Evolutionary conservation across 1,140 invertebrate species (phyloP).

Genomic region (Atta colombica): DNA sequence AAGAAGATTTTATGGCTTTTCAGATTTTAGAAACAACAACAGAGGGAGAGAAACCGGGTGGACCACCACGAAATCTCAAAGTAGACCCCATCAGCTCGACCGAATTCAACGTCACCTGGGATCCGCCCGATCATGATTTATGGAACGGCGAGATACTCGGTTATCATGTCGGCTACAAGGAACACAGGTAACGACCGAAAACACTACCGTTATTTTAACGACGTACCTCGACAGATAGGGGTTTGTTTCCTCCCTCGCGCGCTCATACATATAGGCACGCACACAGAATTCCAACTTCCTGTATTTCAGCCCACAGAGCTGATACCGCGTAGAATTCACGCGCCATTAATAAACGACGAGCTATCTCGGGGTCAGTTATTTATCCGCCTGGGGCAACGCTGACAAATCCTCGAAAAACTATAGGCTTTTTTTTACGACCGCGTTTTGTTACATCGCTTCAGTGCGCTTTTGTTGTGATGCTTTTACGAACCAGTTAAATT

Average conservation of each 20-base stretch:
- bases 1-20: conserved; percentile 53
- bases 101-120: conserved; percentile 95
- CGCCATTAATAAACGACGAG: conserved; percentile 62
- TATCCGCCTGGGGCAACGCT: conserved; percentile 48
- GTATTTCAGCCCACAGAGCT: conserved; percentile 51
- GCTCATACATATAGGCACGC: neutral
- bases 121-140: conserved; percentile 94
- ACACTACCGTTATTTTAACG: conserved; percentile 58
- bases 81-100: conserved; percentile 96
- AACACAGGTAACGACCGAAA: conserved; percentile 82
- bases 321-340: conserved; percentile 53
- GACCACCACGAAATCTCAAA: conserved; percentile 93
- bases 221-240: conserved; percentile 43
- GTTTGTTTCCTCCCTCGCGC: conserved; percentile 49
- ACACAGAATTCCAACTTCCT: conserved; percentile 19
- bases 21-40: conserved; percentile 88
- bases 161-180: conserved; percentile 97
- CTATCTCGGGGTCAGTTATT: conserved; percentile 57
- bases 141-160: conserved; percentile 97
- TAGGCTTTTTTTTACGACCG: neutral
- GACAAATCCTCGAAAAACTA: conserved; percentile 55
- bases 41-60: conserved; percentile 90
- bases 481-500: neutral
- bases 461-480: neutral
- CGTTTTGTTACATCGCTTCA: conserved; percentile 15